phyloP scores from a whole-genome alignment of 92 coral and sea anemone species.

The Palythoa grandis region DNA sequence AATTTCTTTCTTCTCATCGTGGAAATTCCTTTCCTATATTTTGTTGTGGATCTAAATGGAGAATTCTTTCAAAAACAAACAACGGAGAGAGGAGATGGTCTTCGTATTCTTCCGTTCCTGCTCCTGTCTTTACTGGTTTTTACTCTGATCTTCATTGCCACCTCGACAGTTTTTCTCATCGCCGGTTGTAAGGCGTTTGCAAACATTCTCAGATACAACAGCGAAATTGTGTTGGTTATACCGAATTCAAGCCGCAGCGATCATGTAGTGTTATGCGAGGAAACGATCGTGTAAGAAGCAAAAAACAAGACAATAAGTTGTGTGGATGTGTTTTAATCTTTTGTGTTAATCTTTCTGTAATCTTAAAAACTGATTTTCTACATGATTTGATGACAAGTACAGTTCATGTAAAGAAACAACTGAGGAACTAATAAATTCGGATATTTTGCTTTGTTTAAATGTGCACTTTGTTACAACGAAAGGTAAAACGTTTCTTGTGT shows the following conservation, averaged over 20 bases:
- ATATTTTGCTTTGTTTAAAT: too few species aligned
- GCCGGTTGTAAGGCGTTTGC: conserved; percentile 57
- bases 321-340: not conserved
- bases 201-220: conserved; percentile 48
- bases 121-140: conserved; percentile 49
- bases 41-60: conserved; percentile 51
- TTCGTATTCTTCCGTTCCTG: conserved; percentile 49
- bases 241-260: conserved; percentile 23
- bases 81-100: not conserved
- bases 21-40: conserved; percentile 62
- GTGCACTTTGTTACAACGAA: too few species aligned
- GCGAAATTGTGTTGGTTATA: conserved; percentile 54
- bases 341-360: not conserved
- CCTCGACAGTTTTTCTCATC: conserved; percentile 52
- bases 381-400: too few species aligned
- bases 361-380: too few species aligned
- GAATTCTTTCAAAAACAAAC: conserved; percentile 30
- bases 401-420: too few species aligned
- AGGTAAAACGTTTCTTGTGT: too few species aligned
- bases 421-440: too few species aligned
- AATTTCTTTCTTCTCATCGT: conserved; percentile 55
- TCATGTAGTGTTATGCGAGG: not conserved
- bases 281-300: conserved; percentile 14
- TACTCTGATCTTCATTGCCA: conserved; percentile 48
- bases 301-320: not conserved